Conservation (phyloP, 92 coral and sea anemone species). For the Umimayanthus kanabou region DNA sequence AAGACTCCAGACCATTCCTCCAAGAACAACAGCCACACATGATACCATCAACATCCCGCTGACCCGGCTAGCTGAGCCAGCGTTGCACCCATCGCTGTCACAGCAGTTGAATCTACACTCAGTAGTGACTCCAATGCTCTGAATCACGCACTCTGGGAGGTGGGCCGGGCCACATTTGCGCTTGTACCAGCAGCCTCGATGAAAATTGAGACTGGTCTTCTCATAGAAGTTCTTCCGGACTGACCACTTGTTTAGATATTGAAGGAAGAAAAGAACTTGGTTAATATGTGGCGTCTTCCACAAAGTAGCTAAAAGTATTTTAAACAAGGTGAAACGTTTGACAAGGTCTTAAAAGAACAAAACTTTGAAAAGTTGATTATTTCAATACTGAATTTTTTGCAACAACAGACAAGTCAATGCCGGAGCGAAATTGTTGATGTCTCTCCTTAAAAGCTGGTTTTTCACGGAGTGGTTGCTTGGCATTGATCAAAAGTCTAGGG, state of each 20-base stretch:
- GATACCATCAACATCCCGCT: slow-evolving; percentile 16
- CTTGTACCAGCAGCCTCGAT: slow-evolving; percentile 21
- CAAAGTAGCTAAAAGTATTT: not conserved
- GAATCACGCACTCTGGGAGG: not conserved
- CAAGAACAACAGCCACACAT: slow-evolving; percentile 1
- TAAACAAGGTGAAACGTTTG: not conserved
- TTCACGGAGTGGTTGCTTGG: too few species aligned
- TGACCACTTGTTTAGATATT: slow-evolving; percentile 1
- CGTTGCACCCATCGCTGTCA: slow-evolving; percentile 4
- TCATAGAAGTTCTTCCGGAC: not conserved
- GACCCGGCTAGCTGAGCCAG: not conserved
- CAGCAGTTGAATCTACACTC: slow-evolving; percentile 20
- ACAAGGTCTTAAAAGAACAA: too few species aligned
- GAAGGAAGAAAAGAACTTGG: not conserved
- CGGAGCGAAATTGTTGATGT: too few species aligned
- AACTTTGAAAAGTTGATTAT: too few species aligned
- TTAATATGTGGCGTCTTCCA: not conserved
- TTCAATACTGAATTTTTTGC: too few species aligned
- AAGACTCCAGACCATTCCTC: not conserved
- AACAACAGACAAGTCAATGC: too few species aligned
- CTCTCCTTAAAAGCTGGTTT: too few species aligned
- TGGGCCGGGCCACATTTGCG: slow-evolving; percentile 1
- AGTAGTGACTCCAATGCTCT: not conserved
- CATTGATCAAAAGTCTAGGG: too few species aligned
- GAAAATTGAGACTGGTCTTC: not conserved